Evolutionary conservation across 1,140 invertebrate genomes (phyloP).

Genomic region (Ceratina japonica): DNA sequence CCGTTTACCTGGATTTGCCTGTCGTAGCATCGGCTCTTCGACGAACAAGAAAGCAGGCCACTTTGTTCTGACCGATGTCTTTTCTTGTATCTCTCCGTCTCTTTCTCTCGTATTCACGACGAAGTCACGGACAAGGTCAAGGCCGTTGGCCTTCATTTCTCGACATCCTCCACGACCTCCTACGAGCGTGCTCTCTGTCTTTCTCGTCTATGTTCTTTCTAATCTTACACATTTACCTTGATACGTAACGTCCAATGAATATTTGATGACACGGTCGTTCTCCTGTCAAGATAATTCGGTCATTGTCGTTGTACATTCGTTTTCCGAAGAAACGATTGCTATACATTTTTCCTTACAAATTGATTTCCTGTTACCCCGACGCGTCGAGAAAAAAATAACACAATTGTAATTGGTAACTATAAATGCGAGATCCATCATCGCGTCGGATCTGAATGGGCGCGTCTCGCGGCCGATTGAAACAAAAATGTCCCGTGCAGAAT

Average conservation of each 20-base stretch:
- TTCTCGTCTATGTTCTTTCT: not conserved
- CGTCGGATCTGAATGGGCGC: not conserved
- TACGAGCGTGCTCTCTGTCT: slow-evolving; percentile 15
- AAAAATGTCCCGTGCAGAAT: slow-evolving; percentile 47
- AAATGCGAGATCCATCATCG: not conserved
- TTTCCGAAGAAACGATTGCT: no score
- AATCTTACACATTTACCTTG: slow-evolving; percentile 9
- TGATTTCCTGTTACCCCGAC: no score
- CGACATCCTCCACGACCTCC: slow-evolving; percentile 52
- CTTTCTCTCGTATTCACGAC: slow-evolving; percentile 40
- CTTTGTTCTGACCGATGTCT: slow-evolving; percentile 66
- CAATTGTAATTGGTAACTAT: no score
- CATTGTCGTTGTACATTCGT: not conserved
- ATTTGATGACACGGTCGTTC: not conserved
- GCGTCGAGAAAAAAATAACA: no score
- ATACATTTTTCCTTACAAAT: no score
- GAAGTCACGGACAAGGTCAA: slow-evolving; percentile 72
- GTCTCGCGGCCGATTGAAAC: not conserved
- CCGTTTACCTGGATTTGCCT: slow-evolving; percentile 47
- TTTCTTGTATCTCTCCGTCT: slow-evolving; percentile 58
- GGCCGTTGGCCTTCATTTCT: slow-evolving; percentile 69
- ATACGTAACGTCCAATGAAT: slow-evolving; percentile 7
- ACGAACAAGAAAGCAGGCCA: slow-evolving; percentile 51
- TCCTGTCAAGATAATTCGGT: not conserved
- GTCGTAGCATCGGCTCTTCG: not conserved